Evolutionary conservation across 2,797 vertebrate species (phyloP), one percentile per base, ranked within the genome.

Genomic region (Gadopsis marmoratus): DNA sequence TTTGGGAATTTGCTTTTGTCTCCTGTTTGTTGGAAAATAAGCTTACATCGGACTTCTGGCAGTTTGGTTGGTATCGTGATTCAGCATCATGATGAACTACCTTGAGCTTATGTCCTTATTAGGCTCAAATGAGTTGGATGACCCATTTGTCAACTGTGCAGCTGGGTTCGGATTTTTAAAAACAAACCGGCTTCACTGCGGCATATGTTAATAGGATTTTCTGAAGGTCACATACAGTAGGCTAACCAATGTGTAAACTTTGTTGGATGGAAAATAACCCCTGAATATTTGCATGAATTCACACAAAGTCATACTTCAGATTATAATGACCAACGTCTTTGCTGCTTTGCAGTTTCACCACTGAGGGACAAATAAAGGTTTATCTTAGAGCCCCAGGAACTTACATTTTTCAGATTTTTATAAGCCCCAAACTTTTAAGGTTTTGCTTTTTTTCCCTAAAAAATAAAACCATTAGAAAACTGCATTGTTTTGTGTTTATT

Each of bases 1-100:
- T 80, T 76, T 74, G 63, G 87, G 80, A 89, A 83, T 88, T 74
- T 67, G 71, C 69, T 73, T 71, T 69, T 54, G 55, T 79, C 35
- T 70, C 58, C 58, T 56, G 68, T 77, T 83, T 74, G 60, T 55
- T 74, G 64, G 70, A 76, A 81, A 87, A 78, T 62, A 12, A 29
- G n/a, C 65, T 62, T 45, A 71, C 70, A 69, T 74, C 16, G 76
- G 81, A 79, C 54, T 75, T 73, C 69, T 68, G 60, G 67, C 45
- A 62, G 3, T 62, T 75, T 50, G 31, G 39, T 39, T 48, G 65
- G 62, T 67, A n/a, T 76, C 60, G 65, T 1, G 16, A 11, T 73
- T 69, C 66, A 66, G 56, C 70, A 16, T 11, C 3, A 3, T 14
- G 54, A 69, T 47, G 68, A 69, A 74, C 73, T 76, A 69, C 82